A percentile compares a stretch with the other conserved stretches of the same genome.
Conservation (phyloP, 2,797 vertebrate species). For the Amazona ochrocephala region DNA sequence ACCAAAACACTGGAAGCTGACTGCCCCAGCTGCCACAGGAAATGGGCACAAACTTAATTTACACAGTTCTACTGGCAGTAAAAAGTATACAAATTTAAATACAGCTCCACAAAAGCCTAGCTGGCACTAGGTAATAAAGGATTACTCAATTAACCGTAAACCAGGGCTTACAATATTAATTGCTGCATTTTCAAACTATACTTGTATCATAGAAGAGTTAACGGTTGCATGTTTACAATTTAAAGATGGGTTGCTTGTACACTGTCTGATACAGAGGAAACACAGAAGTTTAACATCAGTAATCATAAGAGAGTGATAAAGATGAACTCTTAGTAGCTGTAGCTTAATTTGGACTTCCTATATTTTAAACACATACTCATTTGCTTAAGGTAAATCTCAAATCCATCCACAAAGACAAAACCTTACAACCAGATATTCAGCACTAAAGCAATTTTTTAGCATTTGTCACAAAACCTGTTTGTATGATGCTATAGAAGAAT, state of each 20-base stretch:
- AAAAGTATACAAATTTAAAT: neutral
- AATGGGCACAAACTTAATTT: neutral
- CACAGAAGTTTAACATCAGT: neutral
- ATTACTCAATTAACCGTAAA: conserved; percentile 3
- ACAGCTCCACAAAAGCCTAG: neutral
- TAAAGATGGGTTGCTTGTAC: neutral
- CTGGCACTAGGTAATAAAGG: neutral
- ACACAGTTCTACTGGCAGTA: neutral
- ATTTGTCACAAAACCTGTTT: neutral
- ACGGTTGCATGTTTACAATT: neutral
- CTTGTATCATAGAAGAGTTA: neutral
- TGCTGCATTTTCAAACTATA: neutral
- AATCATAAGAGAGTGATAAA: neutral
- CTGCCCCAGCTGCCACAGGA: neutral
- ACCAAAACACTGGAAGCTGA: neutral
- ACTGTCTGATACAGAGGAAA: neutral
- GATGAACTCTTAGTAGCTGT: neutral
- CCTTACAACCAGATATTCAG: neutral
- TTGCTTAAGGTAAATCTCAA: neutral
- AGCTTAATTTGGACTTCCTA: neutral
- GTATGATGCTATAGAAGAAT: neutral
- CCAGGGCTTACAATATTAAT: neutral
- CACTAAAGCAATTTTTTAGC: neutral
- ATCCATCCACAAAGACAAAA: neutral
- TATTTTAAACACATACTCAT: neutral